These are phyloP conservation scores for Saguinus midas DNA, from an alignment of 2,113 vertebrate genomes.

Conservation along the genomic window DNA sequence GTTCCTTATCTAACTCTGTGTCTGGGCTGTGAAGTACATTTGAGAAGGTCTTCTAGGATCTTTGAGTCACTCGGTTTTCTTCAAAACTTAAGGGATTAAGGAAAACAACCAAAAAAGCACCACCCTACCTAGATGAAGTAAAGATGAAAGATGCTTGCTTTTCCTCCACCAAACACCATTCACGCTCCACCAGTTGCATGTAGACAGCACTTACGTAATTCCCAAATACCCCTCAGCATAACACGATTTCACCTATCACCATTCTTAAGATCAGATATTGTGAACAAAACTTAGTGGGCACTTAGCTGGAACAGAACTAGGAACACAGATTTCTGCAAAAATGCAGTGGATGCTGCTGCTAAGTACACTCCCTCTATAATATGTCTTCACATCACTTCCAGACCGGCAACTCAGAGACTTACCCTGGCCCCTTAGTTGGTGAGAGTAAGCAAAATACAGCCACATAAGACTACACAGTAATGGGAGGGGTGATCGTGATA, in stretches of 20 bases:
- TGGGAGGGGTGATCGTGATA: background rate
- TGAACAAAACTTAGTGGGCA: background rate
- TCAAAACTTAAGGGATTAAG: background rate
- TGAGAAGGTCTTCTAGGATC: background rate
- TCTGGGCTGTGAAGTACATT: background rate
- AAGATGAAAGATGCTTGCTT: background rate
- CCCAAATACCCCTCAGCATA: background rate
- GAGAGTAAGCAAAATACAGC: background rate
- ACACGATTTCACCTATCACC: background rate
- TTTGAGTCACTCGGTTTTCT: background rate
- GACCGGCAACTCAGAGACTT: background rate
- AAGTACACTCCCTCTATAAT: background rate
- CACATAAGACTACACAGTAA: background rate
- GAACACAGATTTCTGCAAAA: background rate
- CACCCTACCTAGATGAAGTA: background rate
- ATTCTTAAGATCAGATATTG: background rate
- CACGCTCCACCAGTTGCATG: background rate
- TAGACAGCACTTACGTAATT: background rate
- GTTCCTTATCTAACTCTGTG: background rate
- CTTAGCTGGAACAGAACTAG: background rate
- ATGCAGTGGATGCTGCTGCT: background rate
- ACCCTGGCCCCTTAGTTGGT: background rate
- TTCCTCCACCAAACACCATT: background rate
- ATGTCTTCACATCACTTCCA: background rate
- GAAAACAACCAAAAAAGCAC: background rate